Percentiles rank a stretch among this genome's conserved stretches.
phyloP scores from a whole-genome alignment of 1,140 invertebrate genomes.

The Calycopis cecrops region DNA sequence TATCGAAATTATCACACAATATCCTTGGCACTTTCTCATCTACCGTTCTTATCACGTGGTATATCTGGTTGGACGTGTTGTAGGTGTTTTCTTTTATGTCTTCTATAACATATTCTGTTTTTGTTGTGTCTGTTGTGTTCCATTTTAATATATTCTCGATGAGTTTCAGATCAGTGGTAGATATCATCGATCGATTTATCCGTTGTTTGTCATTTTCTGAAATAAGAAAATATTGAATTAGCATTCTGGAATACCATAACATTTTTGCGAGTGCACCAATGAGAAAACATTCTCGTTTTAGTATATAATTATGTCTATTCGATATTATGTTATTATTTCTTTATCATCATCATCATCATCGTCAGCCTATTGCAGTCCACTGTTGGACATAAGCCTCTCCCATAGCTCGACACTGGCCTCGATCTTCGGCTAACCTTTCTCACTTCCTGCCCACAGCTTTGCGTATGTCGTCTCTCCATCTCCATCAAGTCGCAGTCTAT shows the following conservation, averaged over 20 bases:
- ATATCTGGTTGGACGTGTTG: constrained; percentile 29
- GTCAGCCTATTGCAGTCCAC: too few species aligned
- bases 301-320: too few species aligned
- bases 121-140: constrained; percentile 43
- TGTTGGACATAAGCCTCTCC: too few species aligned
- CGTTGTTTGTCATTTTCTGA: constrained; percentile 46
- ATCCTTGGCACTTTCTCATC: constrained; percentile 26
- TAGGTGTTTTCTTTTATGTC: constrained; percentile 38
- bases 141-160: constrained; percentile 44
- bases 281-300: too few species aligned
- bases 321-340: too few species aligned
- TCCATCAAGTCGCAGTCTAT: too few species aligned
- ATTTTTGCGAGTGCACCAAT: too few species aligned
- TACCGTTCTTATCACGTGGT: constrained; percentile 21
- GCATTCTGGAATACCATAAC: background rate
- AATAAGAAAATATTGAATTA: constrained; percentile 32
- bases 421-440: too few species aligned
- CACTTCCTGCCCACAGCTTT: too few species aligned
- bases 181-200: constrained; percentile 45
- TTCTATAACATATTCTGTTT: constrained; percentile 42
- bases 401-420: too few species aligned
- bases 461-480: too few species aligned
- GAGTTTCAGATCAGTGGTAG: constrained; percentile 35
- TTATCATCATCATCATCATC: too few species aligned
- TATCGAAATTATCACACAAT: constrained; percentile 25